phyloP scores from a whole-genome alignment of 1,140 invertebrate genomes.

The Andricus grossulariae region DNA sequence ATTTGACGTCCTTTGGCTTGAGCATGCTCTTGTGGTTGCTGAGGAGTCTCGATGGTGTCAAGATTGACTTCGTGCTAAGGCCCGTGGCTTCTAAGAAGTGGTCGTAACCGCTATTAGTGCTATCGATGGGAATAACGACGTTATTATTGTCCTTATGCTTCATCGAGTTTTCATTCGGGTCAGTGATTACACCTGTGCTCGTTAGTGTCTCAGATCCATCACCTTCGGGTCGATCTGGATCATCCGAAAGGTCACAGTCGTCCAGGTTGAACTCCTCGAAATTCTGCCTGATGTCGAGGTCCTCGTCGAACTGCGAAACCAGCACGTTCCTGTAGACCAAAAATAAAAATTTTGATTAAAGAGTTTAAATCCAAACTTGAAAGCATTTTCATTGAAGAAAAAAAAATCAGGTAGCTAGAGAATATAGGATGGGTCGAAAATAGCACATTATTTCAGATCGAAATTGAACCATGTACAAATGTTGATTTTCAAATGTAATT shows the following conservation, averaged over 20 bases:
- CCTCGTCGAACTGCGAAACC: slow-evolving; percentile 45
- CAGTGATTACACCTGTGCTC: slow-evolving; percentile 56
- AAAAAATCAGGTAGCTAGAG: too few species aligned
- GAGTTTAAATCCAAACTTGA: neutral
- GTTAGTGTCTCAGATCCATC: slow-evolving; percentile 78
- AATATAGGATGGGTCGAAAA: too few species aligned
- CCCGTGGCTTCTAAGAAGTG: slow-evolving; percentile 88
- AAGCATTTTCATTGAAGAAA: too few species aligned
- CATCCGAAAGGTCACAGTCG: slow-evolving; percentile 82
- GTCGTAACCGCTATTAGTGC: slow-evolving; percentile 74
- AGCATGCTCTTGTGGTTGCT: slow-evolving; percentile 86
- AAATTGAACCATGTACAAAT: too few species aligned
- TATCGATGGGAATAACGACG: slow-evolving; percentile 43
- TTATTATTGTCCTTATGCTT: slow-evolving; percentile 61
- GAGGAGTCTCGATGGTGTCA: slow-evolving; percentile 82
- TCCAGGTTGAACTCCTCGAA: slow-evolving; percentile 89
- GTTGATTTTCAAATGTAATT: too few species aligned
- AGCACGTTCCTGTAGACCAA: neutral
- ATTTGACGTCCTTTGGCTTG: slow-evolving; percentile 87
- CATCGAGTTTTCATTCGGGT: slow-evolving; percentile 51
- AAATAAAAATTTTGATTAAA: slow-evolving; percentile 2
- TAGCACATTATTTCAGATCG: too few species aligned
- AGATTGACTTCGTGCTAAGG: slow-evolving; percentile 87
- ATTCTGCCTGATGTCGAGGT: slow-evolving; percentile 84
- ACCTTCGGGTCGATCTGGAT: slow-evolving; percentile 77